Evolutionary conservation across 2,797 vertebrate genomes (phyloP), one percentile per base, ranked within the genome.

Genomic region (Mionectes olivaceus): DNA sequence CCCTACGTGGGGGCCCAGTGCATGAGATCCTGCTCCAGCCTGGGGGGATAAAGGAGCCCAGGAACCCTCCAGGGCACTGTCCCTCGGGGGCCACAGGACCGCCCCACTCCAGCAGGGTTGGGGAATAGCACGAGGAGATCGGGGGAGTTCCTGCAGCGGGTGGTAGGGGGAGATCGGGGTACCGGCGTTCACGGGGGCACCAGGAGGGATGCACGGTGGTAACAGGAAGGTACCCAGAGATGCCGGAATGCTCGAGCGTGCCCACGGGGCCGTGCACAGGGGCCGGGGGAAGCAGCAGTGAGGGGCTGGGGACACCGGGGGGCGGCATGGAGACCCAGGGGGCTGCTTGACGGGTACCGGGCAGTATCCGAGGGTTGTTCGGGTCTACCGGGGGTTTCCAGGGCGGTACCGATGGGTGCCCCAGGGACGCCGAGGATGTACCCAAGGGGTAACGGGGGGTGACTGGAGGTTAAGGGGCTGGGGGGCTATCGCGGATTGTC

Each of bases 1-100:
- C 35, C 11, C 2, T 1, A 0, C 0, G 5, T 3, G 4, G 32
- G 52, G 3, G 24, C 24, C 13, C 24, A 22, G 61, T 16, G 4
- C 25, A 11, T 5, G 22, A 13, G 30, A 8, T 19, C 25, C 63
- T 81, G 43, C 44, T 73, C 33, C 50, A 6, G 33, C 25, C 39
- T 21, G 23, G 18, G 27, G 9, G 8, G 9, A 33, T 5, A 1
- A 28, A 2, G 13, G 61, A 59, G 32, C 7, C 30, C 53, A 2
- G 30, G 33, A 33, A 10, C 4, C 24, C 22, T 12, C 5, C 3
- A 4, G 52, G 18, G 15, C n/a, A 37, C 46, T 71, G 33, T 41
- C 30, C 52, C 32, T 60, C 9, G 9, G 33, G 19, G 25, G 19
- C 37, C 37, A 18, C 2, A 33, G 33, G 59, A n/a, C 5, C 19